A percentile compares a stretch with the other conserved stretches of the same genome.
Conservation (phyloP, 2,113 vertebrate species). For the Cyprinodon variegatus region DNA sequence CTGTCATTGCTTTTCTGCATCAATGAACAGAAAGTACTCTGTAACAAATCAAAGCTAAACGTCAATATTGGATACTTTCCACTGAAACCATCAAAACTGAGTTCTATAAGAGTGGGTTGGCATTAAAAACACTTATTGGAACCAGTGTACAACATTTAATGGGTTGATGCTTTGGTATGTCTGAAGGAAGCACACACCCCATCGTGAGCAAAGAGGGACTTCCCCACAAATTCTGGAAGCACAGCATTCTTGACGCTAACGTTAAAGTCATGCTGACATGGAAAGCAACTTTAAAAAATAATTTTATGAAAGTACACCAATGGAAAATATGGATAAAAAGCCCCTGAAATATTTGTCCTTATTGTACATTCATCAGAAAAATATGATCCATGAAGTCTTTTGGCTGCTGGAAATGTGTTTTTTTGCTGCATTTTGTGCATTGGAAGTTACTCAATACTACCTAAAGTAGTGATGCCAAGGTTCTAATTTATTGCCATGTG, state of each 20-base stretch:
- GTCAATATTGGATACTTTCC: conserved; percentile 42
- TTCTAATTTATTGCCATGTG: neutral
- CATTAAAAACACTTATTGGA: conserved; percentile 43
- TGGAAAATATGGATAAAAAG: conserved; percentile 1
- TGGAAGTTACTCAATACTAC: neutral
- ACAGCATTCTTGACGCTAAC: conserved; percentile 40
- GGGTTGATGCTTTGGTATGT: conserved; percentile 60
- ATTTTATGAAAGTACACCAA: conserved; percentile 2
- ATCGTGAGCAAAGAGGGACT: conserved; percentile 54
- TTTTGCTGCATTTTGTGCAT: neutral
- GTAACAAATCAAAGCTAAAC: conserved; percentile 32
- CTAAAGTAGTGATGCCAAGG: neutral
- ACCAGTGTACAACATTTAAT: conserved; percentile 56
- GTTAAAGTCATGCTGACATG: conserved; percentile 43
- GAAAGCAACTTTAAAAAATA: conserved; percentile 29
- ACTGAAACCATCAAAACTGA: conserved; percentile 26
- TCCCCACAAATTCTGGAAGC: conserved; percentile 55
- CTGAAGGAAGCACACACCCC: conserved; percentile 48
- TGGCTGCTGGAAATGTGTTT: neutral
- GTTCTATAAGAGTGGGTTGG: conserved; percentile 36
- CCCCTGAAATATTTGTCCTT: neutral
- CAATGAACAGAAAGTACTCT: conserved; percentile 36
- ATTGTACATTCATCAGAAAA: neutral
- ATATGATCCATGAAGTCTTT: neutral
- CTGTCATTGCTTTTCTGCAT: conserved; percentile 25